Conservation (phyloP, 1,140 invertebrate genomes). For the Diabrotica undecimpunctata region DNA sequence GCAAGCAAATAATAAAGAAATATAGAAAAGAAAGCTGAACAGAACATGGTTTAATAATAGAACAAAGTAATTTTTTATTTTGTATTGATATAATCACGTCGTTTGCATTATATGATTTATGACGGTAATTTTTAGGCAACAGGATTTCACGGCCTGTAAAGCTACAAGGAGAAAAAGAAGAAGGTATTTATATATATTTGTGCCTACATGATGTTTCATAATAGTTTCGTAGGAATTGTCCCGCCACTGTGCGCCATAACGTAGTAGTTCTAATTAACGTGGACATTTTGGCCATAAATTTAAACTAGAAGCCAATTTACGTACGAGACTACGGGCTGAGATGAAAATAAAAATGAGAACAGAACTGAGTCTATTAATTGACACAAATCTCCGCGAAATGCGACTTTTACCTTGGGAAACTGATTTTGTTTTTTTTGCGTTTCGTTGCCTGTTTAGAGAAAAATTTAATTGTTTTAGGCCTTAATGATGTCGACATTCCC, state of each 20-base stretch:
- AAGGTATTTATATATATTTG: no score
- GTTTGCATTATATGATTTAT: no score
- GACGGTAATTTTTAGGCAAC: no score
- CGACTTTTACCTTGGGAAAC: background rate
- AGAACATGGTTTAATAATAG: no score
- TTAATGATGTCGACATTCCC: no score
- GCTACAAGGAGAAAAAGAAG: no score
- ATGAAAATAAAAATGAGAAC: background rate
- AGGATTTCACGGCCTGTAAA: no score
- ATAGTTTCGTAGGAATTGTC: background rate
- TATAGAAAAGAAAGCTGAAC: no score
- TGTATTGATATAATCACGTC: no score
- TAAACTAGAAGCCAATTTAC: constrained; percentile 2
- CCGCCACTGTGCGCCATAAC: background rate
- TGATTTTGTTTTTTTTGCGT: background rate
- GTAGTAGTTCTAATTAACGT: constrained; percentile 1
- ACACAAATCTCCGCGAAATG: background rate
- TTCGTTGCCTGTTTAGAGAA: background rate
- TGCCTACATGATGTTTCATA: no score
- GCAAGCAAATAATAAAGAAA: no score
- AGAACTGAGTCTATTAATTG: background rate
- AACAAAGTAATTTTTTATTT: no score
- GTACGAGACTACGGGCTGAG: background rate
- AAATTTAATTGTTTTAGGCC: background rate
- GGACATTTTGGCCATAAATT: background rate